These are phyloP conservation scores for Sialis fuliginosa DNA, from an alignment of 2,888 invertebrate species.

Conservation along the genomic window DNA sequence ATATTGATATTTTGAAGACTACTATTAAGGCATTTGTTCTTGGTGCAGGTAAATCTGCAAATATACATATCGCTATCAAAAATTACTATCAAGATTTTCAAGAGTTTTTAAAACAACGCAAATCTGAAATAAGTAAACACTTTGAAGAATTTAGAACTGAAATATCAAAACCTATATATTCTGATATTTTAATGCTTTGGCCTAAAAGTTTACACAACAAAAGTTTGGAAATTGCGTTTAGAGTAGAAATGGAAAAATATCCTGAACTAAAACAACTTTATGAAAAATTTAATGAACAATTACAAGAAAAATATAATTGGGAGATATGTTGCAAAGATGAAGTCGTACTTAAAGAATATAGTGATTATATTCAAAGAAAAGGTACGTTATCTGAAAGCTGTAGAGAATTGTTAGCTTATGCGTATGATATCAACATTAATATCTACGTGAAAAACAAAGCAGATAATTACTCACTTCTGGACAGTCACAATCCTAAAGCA, in stretches of 20 bases:
- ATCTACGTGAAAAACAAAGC: slow-evolving; percentile 6
- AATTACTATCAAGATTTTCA: slow-evolving; percentile 5
- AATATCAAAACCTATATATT: background rate
- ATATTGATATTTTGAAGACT: slow-evolving; percentile 2
- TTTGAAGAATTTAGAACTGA: background rate
- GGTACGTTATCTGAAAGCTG: slow-evolving; percentile 9
- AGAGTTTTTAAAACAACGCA: slow-evolving; percentile 5
- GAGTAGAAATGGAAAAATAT: slow-evolving; percentile 2
- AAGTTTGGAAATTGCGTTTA: background rate
- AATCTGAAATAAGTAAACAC: slow-evolving; percentile 4
- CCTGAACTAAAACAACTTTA: background rate
- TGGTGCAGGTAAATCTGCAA: background rate
- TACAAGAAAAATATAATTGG: slow-evolving; percentile 5
- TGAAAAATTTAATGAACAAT: slow-evolving; percentile 1
- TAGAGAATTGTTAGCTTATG: slow-evolving; percentile 9
- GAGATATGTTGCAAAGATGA: slow-evolving; percentile 3
- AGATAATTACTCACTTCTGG: slow-evolving; percentile 3
- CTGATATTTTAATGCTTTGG: background rate
- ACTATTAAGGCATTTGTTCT: slow-evolving; percentile 6
- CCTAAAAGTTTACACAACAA: background rate
- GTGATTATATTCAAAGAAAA: slow-evolving; percentile 7
- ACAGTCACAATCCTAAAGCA: background rate
- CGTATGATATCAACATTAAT: slow-evolving; percentile 8
- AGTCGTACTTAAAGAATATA: slow-evolving; percentile 7
- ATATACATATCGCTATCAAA: slow-evolving; percentile 2